Conservation (phyloP, 2,113 vertebrate species). For the Pluvialis apricaria region DNA sequence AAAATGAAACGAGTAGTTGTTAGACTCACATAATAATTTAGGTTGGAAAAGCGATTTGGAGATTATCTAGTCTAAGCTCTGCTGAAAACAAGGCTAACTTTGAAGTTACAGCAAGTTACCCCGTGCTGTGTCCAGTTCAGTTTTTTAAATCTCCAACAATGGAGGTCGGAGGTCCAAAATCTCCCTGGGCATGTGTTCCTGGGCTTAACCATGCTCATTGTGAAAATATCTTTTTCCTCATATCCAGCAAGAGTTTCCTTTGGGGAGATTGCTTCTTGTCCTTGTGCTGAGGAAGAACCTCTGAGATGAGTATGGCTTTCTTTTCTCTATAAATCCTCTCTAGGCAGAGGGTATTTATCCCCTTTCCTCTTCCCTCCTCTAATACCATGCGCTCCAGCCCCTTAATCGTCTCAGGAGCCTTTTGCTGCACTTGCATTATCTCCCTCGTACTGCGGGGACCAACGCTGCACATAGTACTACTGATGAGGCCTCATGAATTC, state of each 20-base stretch:
- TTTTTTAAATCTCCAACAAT: background rate
- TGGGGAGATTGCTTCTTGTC: background rate
- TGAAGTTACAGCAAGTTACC: background rate
- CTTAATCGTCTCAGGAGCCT: background rate
- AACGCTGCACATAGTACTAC: background rate
- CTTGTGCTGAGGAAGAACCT: background rate
- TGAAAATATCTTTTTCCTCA: background rate
- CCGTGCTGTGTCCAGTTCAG: background rate
- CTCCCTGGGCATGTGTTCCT: background rate
- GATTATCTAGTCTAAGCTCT: background rate
- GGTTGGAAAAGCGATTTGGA: background rate
- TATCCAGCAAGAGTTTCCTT: background rate
- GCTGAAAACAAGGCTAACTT: background rate
- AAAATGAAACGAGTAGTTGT: background rate
- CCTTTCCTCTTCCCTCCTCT: background rate
- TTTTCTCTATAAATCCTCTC: background rate
- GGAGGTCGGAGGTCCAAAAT: background rate
- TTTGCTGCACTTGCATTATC: background rate
- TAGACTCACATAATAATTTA: background rate
- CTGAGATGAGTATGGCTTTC: background rate
- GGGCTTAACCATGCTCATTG: background rate
- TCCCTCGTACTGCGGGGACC: background rate
- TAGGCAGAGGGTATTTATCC: background rate
- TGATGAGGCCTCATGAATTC: background rate
- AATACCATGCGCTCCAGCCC: background rate